Conservation (phyloP, 2,113 vertebrate genomes). For the Hirundichthys speculiger region DNA sequence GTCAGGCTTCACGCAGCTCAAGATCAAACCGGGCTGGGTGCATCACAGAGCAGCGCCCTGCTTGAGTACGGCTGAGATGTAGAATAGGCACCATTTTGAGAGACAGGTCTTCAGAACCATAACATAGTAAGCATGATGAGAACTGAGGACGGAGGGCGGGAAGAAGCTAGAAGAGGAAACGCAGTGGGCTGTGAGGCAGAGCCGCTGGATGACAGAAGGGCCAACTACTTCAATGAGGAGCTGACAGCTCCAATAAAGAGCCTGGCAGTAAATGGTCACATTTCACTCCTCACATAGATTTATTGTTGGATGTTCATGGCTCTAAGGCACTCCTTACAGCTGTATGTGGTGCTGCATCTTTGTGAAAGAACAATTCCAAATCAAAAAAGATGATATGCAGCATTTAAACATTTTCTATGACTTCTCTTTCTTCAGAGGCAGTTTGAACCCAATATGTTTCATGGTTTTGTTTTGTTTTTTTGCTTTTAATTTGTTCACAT, state of each 20-base stretch:
- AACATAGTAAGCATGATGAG: background rate
- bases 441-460: no score
- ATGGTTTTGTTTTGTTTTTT: no score
- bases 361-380: constrained; percentile 17
- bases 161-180: background rate
- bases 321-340: constrained; percentile 8
- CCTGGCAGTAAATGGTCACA: constrained; percentile 40
- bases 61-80: constrained; percentile 1
- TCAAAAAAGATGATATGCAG: background rate
- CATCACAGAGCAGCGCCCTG: constrained; percentile 1
- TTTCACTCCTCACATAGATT: background rate
- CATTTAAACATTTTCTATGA: no score
- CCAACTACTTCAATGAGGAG: constrained; percentile 44
- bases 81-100: constrained; percentile 6
- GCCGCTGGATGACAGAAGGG: constrained; percentile 20
- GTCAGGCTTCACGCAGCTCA: constrained; percentile 21
- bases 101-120: constrained; percentile 13
- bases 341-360: constrained; percentile 30
- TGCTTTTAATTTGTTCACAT: no score
- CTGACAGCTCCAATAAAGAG: constrained; percentile 43
- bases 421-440: no score
- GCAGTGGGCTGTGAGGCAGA: constrained; percentile 29
- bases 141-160: constrained; percentile 4
- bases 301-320: background rate
- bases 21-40: background rate